Conservation (phyloP, 2,113 vertebrate genomes). For the Cyprinodon tularosa region DNA sequence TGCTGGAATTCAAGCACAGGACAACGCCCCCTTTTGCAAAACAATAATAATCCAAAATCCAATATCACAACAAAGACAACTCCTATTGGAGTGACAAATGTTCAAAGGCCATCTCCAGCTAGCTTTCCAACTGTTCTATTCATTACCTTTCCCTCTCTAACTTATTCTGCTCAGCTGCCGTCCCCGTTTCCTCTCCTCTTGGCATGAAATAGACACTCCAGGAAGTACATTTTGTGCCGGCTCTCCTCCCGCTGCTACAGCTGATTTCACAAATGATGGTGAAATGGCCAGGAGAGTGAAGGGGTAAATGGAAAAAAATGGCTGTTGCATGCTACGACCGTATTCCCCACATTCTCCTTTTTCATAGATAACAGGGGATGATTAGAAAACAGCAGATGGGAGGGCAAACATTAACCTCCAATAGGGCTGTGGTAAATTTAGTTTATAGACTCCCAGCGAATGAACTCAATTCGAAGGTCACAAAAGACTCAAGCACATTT, state of each 20-base stretch:
- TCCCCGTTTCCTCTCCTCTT: conserved; percentile 53
- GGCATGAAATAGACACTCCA: conserved; percentile 70
- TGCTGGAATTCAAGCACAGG: conserved; percentile 28
- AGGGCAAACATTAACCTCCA: conserved; percentile 62
- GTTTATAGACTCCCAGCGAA: conserved; percentile 37
- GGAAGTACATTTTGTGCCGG: conserved; percentile 72
- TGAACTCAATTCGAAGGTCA: conserved; percentile 45
- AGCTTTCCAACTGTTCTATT: conserved; percentile 73
- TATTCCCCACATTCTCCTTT: conserved; percentile 41
- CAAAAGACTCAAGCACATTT: conserved; percentile 23
- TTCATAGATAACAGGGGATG: conserved; percentile 76
- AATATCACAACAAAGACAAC: conserved; percentile 71
- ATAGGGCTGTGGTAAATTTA: conserved; percentile 46
- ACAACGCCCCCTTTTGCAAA: conserved; percentile 58
- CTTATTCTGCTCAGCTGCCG: conserved; percentile 62
- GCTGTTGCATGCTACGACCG: conserved; percentile 56
- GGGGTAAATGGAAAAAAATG: conserved; percentile 76
- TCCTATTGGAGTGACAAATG: conserved; percentile 77
- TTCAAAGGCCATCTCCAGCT: conserved; percentile 63
- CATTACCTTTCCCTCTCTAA: conserved; percentile 69
- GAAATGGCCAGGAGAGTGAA: conserved; percentile 73
- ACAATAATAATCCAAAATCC: conserved; percentile 66
- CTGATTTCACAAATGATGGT: conserved; percentile 83
- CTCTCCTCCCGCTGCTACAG: conserved; percentile 75
- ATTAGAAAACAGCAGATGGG: conserved; percentile 77